Evolutionary conservation across 2,888 invertebrate species (phyloP), one percentile per base, ranked within the genome.

Genomic region (Dasypogon diadema): DNA sequence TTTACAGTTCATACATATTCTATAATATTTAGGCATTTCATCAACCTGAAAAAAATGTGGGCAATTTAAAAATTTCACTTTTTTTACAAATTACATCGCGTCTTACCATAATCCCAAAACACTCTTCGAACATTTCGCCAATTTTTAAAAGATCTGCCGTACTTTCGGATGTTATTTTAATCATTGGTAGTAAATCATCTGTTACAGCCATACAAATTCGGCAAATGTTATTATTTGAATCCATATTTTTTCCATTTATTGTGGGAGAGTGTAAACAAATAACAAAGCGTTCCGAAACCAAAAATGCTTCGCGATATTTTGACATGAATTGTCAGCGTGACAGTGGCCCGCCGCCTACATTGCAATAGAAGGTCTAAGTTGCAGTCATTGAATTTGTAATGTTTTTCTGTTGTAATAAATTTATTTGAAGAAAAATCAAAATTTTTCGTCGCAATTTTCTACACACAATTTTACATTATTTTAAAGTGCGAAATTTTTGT

Each of bases 111-210:
- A 63, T 60, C 1, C 22, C 51, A 2, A 63, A 22, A 14, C 74
- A 74, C 12, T 63, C 51, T 10, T 63, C 74, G n/a, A 54, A 74
- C 60, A 74, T 74, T 63, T 74, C 74, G 2, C 63, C 74, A 10
- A 51, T 16, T 63, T 34, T 54, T 10, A 60, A 22, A 12, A 63
- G 2, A 8, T 63, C 60, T 16, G 26, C 21, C 1, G 26, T 14
- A 4, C 30, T 10, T 14, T 34, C 34, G 21, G 18, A 18, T n/a
- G 22, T n/a, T 0, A n/a, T 12, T 37, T 63, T 60, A 6, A 74
- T 21, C 5, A 74, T 26, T 8, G 74, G 14, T 14, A 74, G 6
- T 30, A 63, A 21, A 10, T 74, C 74, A 5, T 48, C 12, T 8
- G 51, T 30, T n/a, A 22, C 10, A 10, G 22, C 8, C 30, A 60